Evolutionary conservation across 2,797 vertebrate species (phyloP), one percentile per base, ranked within the genome.

Genomic region (Myotis myotis): DNA sequence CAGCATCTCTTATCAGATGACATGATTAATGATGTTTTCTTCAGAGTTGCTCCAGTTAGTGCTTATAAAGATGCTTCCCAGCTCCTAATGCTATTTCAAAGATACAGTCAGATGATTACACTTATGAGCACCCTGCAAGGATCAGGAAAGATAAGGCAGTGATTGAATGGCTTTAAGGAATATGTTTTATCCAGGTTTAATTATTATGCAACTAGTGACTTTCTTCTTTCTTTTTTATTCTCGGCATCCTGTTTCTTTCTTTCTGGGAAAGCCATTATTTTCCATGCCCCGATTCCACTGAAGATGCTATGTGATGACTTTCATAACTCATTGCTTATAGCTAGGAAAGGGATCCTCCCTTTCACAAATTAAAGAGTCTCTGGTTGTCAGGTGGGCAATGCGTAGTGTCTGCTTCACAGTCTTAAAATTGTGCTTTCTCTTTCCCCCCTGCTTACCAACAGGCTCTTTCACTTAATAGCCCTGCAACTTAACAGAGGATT

Each of bases 21-120:
- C 97, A 92, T 91, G 96, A 97, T 95, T 98, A 98, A 96, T 95
- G 94, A 96, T 86, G 85, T 51, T 84, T 81, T 91, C 90, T 84
- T 92, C 85, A 23, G 7, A 28, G 92, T 60, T 72, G 22, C 92
- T 74, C 96, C 91, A 93, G 60, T 92, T 95, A 86, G 49, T 86
- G 71, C 44, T 81, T 95, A 64, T 74, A 95, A 95, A 96, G 78
- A 92, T 91, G 64, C 95, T 97, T 94, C 80, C 84, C 95, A 70
- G 20, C 74, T 93, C 84, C 90, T 96, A 75, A 8, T 90, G n/a
- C 88, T 93, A 49, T 95, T 96, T 98, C 89, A 94, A 60, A 94
- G 82, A 92, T 92, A 62, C 75, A 96, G n/a, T 70, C 79, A 95
- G 90, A 93, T 86, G 95, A 96, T 95, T 94, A 86, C 78, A 95